These are phyloP conservation scores for Neodon shergylaensis DNA, from an alignment of 2,113 vertebrate genomes.

Conservation along the genomic window DNA sequence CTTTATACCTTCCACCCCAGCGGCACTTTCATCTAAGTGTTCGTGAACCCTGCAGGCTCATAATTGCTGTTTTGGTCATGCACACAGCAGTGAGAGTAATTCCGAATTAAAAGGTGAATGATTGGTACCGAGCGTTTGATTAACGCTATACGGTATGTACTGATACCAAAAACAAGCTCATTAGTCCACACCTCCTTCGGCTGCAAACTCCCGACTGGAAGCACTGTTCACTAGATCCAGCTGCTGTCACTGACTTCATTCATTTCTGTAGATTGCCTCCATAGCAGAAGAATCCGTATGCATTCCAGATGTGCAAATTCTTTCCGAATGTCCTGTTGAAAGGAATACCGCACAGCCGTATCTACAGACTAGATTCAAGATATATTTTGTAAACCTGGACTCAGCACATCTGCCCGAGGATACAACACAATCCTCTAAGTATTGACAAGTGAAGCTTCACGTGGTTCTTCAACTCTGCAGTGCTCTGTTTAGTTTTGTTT, in stretches of 20 bases:
- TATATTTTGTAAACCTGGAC: constrained; percentile 51
- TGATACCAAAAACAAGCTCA: background rate
- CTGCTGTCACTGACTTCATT: background rate
- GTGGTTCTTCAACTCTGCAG: background rate
- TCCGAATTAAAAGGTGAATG: constrained; percentile 62
- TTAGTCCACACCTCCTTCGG: background rate
- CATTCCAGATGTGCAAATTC: constrained; percentile 51
- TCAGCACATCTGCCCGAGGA: constrained; percentile 42
- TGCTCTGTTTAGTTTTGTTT: background rate
- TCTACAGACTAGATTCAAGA: constrained; percentile 44
- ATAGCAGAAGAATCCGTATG: background rate
- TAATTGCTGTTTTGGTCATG: constrained; percentile 59
- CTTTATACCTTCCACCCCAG: background rate
- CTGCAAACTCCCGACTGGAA: background rate
- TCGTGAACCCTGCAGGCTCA: constrained; percentile 35
- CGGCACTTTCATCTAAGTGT: constrained; percentile 39
- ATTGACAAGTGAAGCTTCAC: background rate
- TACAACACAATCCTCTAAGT: background rate
- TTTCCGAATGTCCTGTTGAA: constrained; percentile 29
- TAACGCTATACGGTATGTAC: background rate
- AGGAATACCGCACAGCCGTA: constrained; percentile 7
- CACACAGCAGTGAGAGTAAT: constrained; percentile 27
- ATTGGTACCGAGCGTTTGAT: background rate
- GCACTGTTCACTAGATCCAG: background rate
- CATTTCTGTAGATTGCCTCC: background rate